A percentile compares a stretch with the other conserved stretches of the same genome.
These are phyloP conservation scores for Galaxea fascicularis DNA, from an alignment of 92 coral and sea anemone species.

Conservation along the genomic window DNA sequence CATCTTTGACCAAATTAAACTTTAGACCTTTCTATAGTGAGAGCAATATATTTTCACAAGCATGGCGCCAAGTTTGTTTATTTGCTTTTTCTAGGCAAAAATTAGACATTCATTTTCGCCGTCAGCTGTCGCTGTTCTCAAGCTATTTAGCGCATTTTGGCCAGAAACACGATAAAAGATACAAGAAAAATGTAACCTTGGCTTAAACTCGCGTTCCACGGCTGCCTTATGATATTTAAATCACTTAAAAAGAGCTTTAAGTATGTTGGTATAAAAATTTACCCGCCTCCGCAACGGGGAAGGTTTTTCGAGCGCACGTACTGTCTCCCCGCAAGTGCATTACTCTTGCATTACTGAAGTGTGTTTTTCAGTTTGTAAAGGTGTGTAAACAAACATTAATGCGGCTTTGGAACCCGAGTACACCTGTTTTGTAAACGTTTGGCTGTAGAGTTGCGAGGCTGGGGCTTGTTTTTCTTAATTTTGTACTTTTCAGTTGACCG, in stretches of 20 bases:
- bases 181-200: not conserved
- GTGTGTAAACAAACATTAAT: constrained; percentile 21
- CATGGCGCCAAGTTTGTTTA: not conserved
- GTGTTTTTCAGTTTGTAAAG: constrained; percentile 26
- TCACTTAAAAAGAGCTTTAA: not conserved
- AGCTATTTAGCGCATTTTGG: not conserved
- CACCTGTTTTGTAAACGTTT: not conserved
- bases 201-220: not conserved
- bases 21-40: not conserved
- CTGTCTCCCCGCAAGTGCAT: not conserved
- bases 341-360: constrained; percentile 8
- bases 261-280: not conserved
- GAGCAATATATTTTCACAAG: constrained; percentile 26
- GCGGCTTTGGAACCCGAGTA: not conserved
- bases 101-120: not conserved
- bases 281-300: constrained; percentile 1
- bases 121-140: constrained; percentile 42
- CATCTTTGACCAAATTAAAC: not conserved
- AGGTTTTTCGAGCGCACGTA: too few species aligned
- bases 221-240: not conserved
- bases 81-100: constrained; percentile 11
- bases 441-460: not conserved
- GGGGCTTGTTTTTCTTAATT: not conserved
- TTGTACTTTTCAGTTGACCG: too few species aligned
- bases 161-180: not conserved